These are phyloP conservation scores for Montipora foliosa DNA, from an alignment of 64 coral and sea anemone species.

Conservation along the genomic window DNA sequence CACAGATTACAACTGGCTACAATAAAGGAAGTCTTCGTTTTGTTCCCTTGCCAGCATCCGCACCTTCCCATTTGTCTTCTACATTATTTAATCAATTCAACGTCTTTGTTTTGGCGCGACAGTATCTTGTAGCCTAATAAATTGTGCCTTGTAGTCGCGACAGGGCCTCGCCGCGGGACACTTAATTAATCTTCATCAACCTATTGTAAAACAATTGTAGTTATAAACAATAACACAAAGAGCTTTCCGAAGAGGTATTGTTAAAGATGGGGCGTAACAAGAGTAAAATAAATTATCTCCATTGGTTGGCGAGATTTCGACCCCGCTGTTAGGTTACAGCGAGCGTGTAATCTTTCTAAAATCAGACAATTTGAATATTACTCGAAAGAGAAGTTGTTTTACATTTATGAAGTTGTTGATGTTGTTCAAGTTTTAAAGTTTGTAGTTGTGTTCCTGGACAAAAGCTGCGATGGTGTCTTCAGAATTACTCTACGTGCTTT, in stretches of 20 bases:
- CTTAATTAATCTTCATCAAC: background rate
- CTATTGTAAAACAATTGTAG: background rate
- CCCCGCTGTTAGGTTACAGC: slow-evolving; percentile 12
- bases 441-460: background rate
- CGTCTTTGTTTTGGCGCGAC: background rate
- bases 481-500: background rate
- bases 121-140: background rate
- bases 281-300: background rate
- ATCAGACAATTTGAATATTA: background rate
- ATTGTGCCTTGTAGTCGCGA: background rate
- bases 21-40: background rate
- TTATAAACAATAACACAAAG: slow-evolving; percentile 24
- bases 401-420: background rate
- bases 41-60: background rate
- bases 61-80: too few species aligned
- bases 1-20: background rate
- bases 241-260: slow-evolving; percentile 12
- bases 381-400: slow-evolving; percentile 1
- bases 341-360: background rate
- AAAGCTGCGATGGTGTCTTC: background rate
- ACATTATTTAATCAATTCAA: background rate
- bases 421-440: background rate
- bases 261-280: slow-evolving; percentile 3
- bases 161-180: background rate
- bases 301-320: slow-evolving; percentile 19